Conservation (phyloP, 1,140 invertebrate genomes). For the Gonatopus flavifemur region DNA sequence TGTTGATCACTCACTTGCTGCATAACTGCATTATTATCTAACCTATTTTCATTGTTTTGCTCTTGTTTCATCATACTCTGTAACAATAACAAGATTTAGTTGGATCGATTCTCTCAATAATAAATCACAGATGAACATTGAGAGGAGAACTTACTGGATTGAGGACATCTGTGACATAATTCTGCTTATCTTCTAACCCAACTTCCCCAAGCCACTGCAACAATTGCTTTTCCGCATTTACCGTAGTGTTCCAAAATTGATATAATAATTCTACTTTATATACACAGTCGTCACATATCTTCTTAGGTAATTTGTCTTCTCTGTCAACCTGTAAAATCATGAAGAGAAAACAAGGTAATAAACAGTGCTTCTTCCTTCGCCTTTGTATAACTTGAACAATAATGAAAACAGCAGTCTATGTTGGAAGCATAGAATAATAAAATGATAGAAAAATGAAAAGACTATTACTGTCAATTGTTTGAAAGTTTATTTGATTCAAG, state of each 20-base stretch:
- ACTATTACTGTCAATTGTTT: too few species aligned
- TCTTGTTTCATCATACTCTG: slow-evolving; percentile 52
- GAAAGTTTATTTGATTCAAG: too few species aligned
- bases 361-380: too few species aligned
- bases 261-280: slow-evolving; percentile 65
- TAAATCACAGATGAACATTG: too few species aligned
- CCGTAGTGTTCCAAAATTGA: slow-evolving; percentile 63
- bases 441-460: slow-evolving; percentile 4
- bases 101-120: too few species aligned
- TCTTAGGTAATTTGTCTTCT: slow-evolving; percentile 65
- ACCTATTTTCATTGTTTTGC: slow-evolving; percentile 49
- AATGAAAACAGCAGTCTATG: too few species aligned
- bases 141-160: slow-evolving; percentile 39
- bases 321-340: slow-evolving; percentile 55
- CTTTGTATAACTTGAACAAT: too few species aligned
- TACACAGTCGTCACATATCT: slow-evolving; percentile 64
- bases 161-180: slow-evolving; percentile 44
- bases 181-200: slow-evolving; percentile 51
- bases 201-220: slow-evolving; percentile 59
- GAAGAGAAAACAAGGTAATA: slow-evolving; percentile 15
- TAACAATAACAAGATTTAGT: too few species aligned
- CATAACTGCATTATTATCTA: slow-evolving; percentile 48
- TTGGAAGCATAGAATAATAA: slow-evolving; percentile 2
- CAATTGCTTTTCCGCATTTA: slow-evolving; percentile 62
- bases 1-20: slow-evolving; percentile 48